A percentile compares a stretch with the other conserved stretches of the same genome.
Evolutionary conservation across 2,113 vertebrate genomes (phyloP).

Genomic region (Candoia aspera): DNA sequence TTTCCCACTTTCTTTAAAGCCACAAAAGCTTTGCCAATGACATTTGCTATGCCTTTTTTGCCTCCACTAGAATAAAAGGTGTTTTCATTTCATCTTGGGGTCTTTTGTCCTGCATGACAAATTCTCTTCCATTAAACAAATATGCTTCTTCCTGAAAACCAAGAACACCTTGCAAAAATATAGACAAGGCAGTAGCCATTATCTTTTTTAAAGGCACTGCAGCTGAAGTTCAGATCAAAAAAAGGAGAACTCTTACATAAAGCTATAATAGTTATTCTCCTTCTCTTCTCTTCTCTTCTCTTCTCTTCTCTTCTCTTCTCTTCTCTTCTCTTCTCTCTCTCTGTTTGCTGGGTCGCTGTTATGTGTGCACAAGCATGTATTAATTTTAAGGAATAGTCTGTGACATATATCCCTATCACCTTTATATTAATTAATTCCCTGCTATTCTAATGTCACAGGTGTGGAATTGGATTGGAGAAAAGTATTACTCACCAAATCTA

Average conservation of each 20-base stretch:
- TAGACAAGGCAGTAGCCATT: neutral
- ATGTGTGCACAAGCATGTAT: neutral
- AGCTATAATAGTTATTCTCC: neutral
- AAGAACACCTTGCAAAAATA: neutral
- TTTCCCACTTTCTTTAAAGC: neutral
- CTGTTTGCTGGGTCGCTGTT: neutral
- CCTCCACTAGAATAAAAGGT: constrained; percentile 42
- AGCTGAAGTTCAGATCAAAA: neutral
- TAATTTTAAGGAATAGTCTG: neutral
- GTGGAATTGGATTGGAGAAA: neutral
- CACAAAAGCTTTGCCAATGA: constrained; percentile 45
- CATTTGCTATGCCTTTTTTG: constrained; percentile 27
- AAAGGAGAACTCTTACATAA: neutral
- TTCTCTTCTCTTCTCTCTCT: neutral
- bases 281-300: no score
- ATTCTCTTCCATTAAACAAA: constrained; percentile 35
- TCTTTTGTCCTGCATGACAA: neutral
- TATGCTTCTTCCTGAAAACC: neutral
- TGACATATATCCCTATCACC: neutral
- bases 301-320: no score
- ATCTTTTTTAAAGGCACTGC: neutral
- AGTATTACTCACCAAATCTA: neutral
- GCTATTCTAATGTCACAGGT: neutral
- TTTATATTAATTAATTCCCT: neutral
- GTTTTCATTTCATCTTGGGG: constrained; percentile 12